These are phyloP conservation scores for Caenorhabditis tropicalis DNA, from an alignment of 1,140 invertebrate genomes.

Conservation along the genomic window DNA sequence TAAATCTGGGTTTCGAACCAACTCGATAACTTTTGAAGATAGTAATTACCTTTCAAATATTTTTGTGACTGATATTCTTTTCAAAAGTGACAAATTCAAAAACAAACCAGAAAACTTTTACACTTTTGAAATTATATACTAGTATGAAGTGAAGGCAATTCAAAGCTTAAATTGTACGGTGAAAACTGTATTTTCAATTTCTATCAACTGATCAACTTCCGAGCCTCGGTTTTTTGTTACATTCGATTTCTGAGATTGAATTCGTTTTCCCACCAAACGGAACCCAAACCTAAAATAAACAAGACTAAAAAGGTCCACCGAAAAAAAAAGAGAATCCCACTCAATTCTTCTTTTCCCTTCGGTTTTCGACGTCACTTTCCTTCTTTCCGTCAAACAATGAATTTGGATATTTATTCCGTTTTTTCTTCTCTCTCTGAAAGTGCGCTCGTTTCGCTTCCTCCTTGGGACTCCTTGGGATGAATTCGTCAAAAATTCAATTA, in stretches of 20 bases:
- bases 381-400: not conserved
- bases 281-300: slow-evolving; percentile 40
- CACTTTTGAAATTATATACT: too few species aligned
- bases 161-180: too few species aligned
- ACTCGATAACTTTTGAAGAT: too few species aligned
- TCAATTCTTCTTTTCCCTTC: not conserved
- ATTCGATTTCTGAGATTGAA: not conserved
- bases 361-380: not conserved
- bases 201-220: not conserved
- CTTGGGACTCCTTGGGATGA: not conserved
- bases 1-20: too few species aligned
- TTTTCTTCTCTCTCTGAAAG: not conserved
- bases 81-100: too few species aligned
- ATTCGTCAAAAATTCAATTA: slow-evolving; percentile 34
- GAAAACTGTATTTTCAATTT: not conserved
- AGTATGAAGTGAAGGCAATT: too few species aligned
- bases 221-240: not conserved
- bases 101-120: too few species aligned
- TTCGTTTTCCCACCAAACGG: not conserved
- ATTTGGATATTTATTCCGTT: not conserved
- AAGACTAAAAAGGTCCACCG: not conserved
- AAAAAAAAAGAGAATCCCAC: not conserved
- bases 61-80: too few species aligned
- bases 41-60: too few species aligned
- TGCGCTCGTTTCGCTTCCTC: not conserved